Base-by-base conservation (phyloP, 2,113 vertebrate genomes). In the Chinchilla lanigera region DNA sequence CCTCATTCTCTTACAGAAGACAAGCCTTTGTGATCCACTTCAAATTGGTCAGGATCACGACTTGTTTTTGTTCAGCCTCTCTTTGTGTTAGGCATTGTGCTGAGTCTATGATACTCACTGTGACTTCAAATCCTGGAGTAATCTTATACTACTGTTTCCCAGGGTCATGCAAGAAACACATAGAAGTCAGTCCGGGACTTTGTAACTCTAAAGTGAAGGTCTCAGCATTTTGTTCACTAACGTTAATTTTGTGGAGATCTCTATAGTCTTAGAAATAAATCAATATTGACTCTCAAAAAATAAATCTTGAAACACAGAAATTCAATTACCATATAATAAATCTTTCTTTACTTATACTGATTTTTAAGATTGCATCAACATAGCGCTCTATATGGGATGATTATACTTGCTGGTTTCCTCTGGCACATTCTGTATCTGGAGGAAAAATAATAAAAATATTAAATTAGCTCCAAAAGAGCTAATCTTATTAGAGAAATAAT, bases 261-360 rank as follows among this genome's bases (percentile, higher is more conserved):
- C 44, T 58, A 58, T 0, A 26, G 5, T 33, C 80, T 93, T 88
- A 58, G 2, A 93, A 90, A 86, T 54, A 83, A 88, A 92, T 22
- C 30, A 38, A 1, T 81, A 94, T 93, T 60, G 28, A 54, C 65
- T 96, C 13, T 93, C 30, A 67, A 90, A 80, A 96, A 65, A 38
- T n/a, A 94, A 85, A 38, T 78, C 58, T 44, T 86, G 5, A 52
- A 86, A 65, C 26, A 47, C 20, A 89, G 22, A 54, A 28, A 83
- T 52, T 33, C 81, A 54, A 38, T 67, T 92, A 50, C 41, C 63
- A 4, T 17, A 13, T 3, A 75, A 20, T 30, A 44, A 73, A 50
- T 82, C 33, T 69, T n/a, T 93, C 22, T 16, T 63, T 8, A 92
- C 20, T 63, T 8, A 92, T 63, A 58, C 16, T 84, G 38, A 44